phyloP scores from a whole-genome alignment of 2,888 invertebrate genomes.

The Mesorhabditis spiculigera region DNA sequence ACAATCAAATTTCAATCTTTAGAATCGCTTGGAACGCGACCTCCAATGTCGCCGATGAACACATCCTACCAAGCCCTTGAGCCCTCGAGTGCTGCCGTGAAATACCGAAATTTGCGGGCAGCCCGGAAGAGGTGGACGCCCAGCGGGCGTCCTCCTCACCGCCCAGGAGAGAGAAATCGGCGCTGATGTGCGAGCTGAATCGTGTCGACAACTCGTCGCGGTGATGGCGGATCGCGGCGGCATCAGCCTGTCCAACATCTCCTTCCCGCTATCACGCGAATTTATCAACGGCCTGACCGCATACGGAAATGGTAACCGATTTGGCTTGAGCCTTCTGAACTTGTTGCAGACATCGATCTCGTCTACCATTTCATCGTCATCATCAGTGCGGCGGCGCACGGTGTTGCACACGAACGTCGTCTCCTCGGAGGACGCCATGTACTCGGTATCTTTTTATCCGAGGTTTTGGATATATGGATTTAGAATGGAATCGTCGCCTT shows the following conservation, averaged over 20 bases:
- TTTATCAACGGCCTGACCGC: not conserved
- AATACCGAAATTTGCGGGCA: not conserved
- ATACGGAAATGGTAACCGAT: not conserved
- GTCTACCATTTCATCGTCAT: constrained; percentile 6
- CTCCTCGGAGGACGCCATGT: not conserved
- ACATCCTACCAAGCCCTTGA: not conserved
- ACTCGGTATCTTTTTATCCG: too few species aligned
- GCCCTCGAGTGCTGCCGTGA: not conserved
- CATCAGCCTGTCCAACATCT: not conserved
- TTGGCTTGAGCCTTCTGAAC: not conserved
- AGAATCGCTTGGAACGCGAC: not conserved
- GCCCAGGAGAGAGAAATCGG: not conserved
- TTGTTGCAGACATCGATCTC: not conserved
- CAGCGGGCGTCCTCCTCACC: not conserved
- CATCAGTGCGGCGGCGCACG: not conserved
- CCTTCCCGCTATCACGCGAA: not conserved
- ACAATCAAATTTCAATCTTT: not conserved
- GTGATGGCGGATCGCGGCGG: not conserved
- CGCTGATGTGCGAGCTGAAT: not conserved
- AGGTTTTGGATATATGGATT: not conserved
- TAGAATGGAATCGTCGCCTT: not conserved
- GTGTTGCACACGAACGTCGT: not conserved
- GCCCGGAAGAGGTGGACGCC: not conserved
- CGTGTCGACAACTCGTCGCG: not conserved
- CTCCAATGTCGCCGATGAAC: not conserved